A percentile compares a stretch with the other conserved stretches of the same genome.
phyloP scores from a whole-genome alignment of 1,140 invertebrate genomes.

The Drosophila trapezifrons region DNA sequence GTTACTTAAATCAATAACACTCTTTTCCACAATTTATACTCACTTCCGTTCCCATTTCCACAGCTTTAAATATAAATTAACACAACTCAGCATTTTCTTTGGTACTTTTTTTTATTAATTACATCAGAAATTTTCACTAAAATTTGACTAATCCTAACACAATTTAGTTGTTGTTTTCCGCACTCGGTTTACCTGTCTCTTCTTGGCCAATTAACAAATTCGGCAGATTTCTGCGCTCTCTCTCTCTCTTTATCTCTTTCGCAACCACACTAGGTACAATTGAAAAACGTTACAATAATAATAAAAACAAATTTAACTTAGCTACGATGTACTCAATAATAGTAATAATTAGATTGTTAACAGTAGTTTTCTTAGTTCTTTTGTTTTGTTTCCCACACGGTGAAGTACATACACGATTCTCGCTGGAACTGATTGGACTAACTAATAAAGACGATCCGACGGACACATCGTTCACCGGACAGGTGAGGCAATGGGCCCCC shows the following conservation, averaged over 20 bases:
- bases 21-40: background rate
- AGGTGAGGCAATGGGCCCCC: conserved; percentile 4
- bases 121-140: conserved; percentile 75
- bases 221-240: conserved; percentile 23
- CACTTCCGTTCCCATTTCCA: background rate
- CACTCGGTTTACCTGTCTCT: conserved; percentile 28
- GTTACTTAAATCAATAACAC: too few relatives aligned
- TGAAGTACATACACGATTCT: conserved; percentile 69
- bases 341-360: conserved; percentile 61
- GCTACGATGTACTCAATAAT: conserved; percentile 50
- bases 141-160: conserved; percentile 74
- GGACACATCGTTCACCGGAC: conserved; percentile 14
- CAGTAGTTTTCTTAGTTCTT: conserved; percentile 41
- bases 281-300: conserved; percentile 63
- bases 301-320: conserved; percentile 72
- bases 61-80: background rate
- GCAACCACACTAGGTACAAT: conserved; percentile 68
- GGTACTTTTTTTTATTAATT: conserved; percentile 79
- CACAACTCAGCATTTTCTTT: conserved; percentile 50
- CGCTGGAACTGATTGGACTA: conserved; percentile 74
- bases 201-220: conserved; percentile 63
- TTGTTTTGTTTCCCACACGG: conserved; percentile 32
- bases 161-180: conserved; percentile 39
- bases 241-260: conserved; percentile 33
- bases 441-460: conserved; percentile 61